Evolutionary conservation across 2,888 invertebrate species (phyloP), one percentile per base, ranked within the genome.

Genomic region (Stenolophus ochropezus): DNA sequence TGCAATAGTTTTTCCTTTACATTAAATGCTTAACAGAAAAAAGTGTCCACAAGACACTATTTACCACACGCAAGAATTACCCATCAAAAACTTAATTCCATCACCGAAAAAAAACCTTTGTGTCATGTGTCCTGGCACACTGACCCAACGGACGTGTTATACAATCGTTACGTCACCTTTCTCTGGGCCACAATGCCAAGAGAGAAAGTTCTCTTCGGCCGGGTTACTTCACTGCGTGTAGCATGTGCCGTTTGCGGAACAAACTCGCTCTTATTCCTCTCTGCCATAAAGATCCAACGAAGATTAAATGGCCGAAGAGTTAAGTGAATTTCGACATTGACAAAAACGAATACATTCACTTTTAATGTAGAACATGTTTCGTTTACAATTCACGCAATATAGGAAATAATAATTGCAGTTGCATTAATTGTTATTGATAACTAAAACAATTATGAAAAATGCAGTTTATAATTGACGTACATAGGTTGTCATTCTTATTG

Each of bases 61-160:
- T 8, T n/a, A 73, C 18, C n/a, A 20, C 53, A 74, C 25, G 51
- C 53, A 74, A 23, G n/a, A 11, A 1, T 23, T 6, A 74, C 49
- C 25, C 74, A 74, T 23, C 5, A 74, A 47, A 47, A 47, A 73
- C 18, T 47, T 73, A 73, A 73, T 47, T 74, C 23, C 11, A 51
- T 42, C 27, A 69, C n/a, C 27, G 61, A n/a, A n/a, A n/a, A n/a
- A n/a, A n/a, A n/a, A n/a, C n/a, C n/a, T n/a, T n/a, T n/a, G n/a
- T n/a, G n/a, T n/a, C n/a, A n/a, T n/a, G n/a, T n/a, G n/a, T n/a
- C n/a, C n/a, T 78, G 78, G 78, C 78, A 78, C 47, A 78, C 78
- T 78, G 27, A 78, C 78, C 78, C 58, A 78, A 65, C 76, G 65
- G 78, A 78, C 49, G 18, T 65, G 78, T 78, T 78, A 78, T 78